Conservation (phyloP, 2,113 vertebrate genomes). For the Xiphophorus couchianus region DNA sequence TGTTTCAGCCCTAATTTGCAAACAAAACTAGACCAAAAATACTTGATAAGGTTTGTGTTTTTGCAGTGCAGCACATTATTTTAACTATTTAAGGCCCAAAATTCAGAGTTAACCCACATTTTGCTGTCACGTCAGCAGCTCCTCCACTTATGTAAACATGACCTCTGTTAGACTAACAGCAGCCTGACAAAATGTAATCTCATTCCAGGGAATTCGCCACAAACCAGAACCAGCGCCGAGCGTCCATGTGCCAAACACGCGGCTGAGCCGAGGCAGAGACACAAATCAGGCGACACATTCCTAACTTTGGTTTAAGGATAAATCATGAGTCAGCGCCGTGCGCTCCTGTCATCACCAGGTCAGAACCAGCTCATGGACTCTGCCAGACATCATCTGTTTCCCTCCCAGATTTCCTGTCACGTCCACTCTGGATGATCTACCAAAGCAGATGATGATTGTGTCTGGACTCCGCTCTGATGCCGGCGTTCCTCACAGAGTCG, state of each 20-base stretch:
- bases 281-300: slow-evolving; percentile 59
- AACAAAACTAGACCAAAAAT: too few species aligned
- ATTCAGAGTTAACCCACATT: slow-evolving; percentile 16
- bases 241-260: slow-evolving; percentile 44
- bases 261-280: slow-evolving; percentile 47
- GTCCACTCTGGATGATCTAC: slow-evolving; percentile 46
- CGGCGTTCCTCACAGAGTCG: slow-evolving; percentile 16
- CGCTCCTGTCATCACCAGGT: slow-evolving; percentile 72
- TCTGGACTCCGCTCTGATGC: slow-evolving; percentile 18
- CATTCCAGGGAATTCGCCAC: slow-evolving; percentile 39
- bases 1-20: too few species aligned
- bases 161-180: slow-evolving; percentile 67
- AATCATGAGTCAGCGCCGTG: slow-evolving; percentile 54
- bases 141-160: slow-evolving; percentile 70
- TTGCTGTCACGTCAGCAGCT: slow-evolving; percentile 44
- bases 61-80: background rate
- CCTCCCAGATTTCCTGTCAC: slow-evolving; percentile 62
- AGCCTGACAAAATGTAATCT: slow-evolving; percentile 59
- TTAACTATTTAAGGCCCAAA: slow-evolving; percentile 24
- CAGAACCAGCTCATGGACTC: slow-evolving; percentile 63
- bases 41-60: too few species aligned
- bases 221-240: slow-evolving; percentile 57
- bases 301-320: slow-evolving; percentile 51
- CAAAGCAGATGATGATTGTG: slow-evolving; percentile 38
- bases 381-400: slow-evolving; percentile 60